Conservation (phyloP, 2,888 invertebrate species). For the Ochropacha duplaris region DNA sequence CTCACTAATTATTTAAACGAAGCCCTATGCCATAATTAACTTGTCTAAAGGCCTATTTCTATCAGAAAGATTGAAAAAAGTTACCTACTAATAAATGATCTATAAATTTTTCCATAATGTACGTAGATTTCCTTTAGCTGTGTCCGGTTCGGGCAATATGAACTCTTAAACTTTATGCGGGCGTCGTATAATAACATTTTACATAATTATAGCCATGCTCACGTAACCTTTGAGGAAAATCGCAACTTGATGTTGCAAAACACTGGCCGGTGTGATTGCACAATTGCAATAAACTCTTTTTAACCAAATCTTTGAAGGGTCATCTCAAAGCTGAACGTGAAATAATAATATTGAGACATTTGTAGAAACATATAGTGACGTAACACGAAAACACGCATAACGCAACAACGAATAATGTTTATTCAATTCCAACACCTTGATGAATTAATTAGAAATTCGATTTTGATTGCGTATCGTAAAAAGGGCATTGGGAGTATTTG, state of each 20-base stretch:
- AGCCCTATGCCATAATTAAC: no score
- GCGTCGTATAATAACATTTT: no score
- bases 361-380: background rate
- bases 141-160: no score
- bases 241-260: background rate
- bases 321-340: background rate
- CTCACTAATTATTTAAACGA: no score
- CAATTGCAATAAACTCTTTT: background rate
- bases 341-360: background rate
- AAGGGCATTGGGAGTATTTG: conserved; percentile 23
- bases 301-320: background rate
- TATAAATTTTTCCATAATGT: no score
- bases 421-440: conserved; percentile 42
- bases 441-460: conserved; percentile 53
- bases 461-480: conserved; percentile 42
- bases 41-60: no score
- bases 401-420: conserved; percentile 38
- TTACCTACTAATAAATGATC: no score
- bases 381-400: conserved; percentile 15
- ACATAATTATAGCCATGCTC: no score
- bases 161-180: no score
- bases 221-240: no score
- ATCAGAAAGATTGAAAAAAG: no score
- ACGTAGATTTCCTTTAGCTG: no score
- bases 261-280: background rate